A percentile compares a stretch with the other conserved stretches of the same genome.
phyloP scores from a whole-genome alignment of 1,140 invertebrate genomes.

The Solenopsis invicta region DNA sequence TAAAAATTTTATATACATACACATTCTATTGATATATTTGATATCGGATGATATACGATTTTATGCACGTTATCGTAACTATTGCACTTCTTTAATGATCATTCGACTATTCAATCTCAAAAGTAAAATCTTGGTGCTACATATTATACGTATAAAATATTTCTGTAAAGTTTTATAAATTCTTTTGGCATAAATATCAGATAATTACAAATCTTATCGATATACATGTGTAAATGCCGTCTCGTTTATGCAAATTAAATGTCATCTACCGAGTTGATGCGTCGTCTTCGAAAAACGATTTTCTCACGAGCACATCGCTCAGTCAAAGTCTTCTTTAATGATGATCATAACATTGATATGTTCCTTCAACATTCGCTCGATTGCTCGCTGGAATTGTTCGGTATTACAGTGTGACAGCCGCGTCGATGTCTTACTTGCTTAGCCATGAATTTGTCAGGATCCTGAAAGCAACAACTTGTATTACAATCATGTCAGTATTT shows the following conservation, averaged over 20 bases:
- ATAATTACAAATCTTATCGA: slow-evolving; percentile 4
- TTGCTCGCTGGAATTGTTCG: slow-evolving; percentile 77
- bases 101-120: slow-evolving; percentile 11
- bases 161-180: slow-evolving; percentile 32
- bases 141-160: slow-evolving; percentile 31
- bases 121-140: slow-evolving; percentile 16
- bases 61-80: slow-evolving; percentile 22
- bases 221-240: neutral
- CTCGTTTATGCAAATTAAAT: neutral
- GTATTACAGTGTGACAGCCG: slow-evolving; percentile 78
- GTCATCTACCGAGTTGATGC: neutral
- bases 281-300: neutral
- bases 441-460: slow-evolving; percentile 44
- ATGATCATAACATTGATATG: slow-evolving; percentile 6
- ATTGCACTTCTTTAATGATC: neutral
- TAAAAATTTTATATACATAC: slow-evolving; percentile 49
- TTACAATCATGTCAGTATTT: neutral
- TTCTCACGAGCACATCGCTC: neutral
- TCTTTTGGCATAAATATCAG: slow-evolving; percentile 3
- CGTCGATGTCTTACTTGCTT: slow-evolving; percentile 71
- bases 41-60: neutral
- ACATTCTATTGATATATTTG: slow-evolving; percentile 38
- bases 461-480: slow-evolving; percentile 6
- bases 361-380: slow-evolving; percentile 73
- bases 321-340: neutral